These are phyloP conservation scores for Saxidomus purpurata DNA, from an alignment of 1,140 invertebrate genomes.

Conservation along the genomic window DNA sequence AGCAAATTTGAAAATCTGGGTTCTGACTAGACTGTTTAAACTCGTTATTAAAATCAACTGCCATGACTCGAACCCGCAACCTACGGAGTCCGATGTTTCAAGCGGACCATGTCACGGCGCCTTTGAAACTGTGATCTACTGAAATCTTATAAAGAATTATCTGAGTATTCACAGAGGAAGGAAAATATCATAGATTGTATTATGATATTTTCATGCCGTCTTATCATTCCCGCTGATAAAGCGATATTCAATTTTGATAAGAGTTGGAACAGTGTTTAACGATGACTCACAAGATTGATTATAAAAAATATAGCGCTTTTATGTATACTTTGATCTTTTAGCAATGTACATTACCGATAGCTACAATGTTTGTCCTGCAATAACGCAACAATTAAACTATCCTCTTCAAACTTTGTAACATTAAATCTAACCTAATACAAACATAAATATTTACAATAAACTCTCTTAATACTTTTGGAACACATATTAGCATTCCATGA, in stretches of 20 bases:
- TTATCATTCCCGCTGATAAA: not conserved
- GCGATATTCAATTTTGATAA: not conserved
- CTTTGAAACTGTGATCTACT: too few species aligned
- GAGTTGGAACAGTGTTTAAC: not conserved
- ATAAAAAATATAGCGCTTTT: not conserved
- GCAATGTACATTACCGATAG: not conserved
- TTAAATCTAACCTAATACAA: not conserved
- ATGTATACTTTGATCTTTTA: not conserved
- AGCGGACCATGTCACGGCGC: too few species aligned
- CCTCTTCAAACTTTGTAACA: slow-evolving; percentile 3
- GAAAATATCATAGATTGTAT: too few species aligned
- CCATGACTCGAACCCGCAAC: too few species aligned
- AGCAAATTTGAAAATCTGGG: too few species aligned
- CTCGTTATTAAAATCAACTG: too few species aligned
- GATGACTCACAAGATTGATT: slow-evolving; percentile 6
- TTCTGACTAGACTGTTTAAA: too few species aligned
- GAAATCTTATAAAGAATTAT: too few species aligned
- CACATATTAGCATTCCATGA: not conserved
- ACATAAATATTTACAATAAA: not conserved
- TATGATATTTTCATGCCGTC: slow-evolving; percentile 1
- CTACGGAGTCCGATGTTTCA: too few species aligned
- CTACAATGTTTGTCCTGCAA: slow-evolving; percentile 5
- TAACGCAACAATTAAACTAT: not conserved
- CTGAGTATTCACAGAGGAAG: too few species aligned
- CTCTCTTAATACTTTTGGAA: not conserved